phyloP scores from a whole-genome alignment of 2,113 vertebrate genomes.

The Vimba vimba region DNA sequence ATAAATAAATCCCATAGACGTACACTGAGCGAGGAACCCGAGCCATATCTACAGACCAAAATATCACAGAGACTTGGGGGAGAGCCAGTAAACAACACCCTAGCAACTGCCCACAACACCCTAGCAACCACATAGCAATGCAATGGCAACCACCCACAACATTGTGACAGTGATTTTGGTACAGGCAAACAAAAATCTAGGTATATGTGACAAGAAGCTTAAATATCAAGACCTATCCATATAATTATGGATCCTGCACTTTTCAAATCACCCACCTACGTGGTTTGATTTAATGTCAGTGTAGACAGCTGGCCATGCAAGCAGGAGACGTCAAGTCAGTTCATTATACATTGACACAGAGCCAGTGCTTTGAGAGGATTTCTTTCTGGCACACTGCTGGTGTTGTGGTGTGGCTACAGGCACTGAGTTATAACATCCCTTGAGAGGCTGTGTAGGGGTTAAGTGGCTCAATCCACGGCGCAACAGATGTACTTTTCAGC shows the following conservation, averaged over 20 bases:
- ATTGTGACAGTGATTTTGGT: background rate
- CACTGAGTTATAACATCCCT: background rate
- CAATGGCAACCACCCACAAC: background rate
- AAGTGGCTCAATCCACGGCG: background rate
- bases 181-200: background rate
- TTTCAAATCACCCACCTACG: no score
- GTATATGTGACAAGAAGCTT: background rate
- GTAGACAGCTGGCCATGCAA: background rate
- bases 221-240: background rate
- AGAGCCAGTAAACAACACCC: background rate
- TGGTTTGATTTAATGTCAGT: no score
- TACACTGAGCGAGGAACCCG: background rate
- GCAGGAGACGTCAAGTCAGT: background rate
- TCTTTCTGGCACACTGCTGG: background rate
- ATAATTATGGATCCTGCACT: no score
- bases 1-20: background rate
- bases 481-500: slow-evolving; percentile 17
- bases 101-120: background rate
- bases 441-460: slow-evolving; percentile 19
- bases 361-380: background rate
- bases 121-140: background rate
- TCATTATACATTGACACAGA: background rate
- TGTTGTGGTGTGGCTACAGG: background rate
- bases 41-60: background rate
- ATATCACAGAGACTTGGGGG: background rate